These are phyloP conservation scores for Drosophila miranda DNA, from an alignment of 1,140 invertebrate genomes.

Conservation along the genomic window DNA sequence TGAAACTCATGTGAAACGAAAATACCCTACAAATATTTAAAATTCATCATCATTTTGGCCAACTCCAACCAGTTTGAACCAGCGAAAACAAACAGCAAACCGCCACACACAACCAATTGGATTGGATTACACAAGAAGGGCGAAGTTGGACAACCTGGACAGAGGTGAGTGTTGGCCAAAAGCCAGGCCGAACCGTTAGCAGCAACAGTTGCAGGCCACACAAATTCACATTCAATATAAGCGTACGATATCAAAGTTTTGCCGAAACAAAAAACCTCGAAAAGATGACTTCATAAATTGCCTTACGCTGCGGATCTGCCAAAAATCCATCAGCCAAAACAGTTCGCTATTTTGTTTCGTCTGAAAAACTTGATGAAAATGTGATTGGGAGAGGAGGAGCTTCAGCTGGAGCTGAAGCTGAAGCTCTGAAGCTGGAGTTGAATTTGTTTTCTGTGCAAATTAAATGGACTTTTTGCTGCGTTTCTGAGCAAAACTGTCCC, in stretches of 20 bases:
- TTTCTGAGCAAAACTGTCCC: constrained; percentile 48
- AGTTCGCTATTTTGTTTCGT: constrained; percentile 46
- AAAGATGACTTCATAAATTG: constrained; percentile 79
- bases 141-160: constrained; percentile 43
- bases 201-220: constrained; percentile 33
- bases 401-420: not conserved
- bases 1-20: constrained; percentile 41
- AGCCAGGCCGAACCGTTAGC: constrained; percentile 19
- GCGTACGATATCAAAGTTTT: constrained; percentile 22
- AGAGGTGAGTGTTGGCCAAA: constrained; percentile 50
- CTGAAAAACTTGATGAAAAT: constrained; percentile 33
- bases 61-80: constrained; percentile 36
- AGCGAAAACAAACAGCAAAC: constrained; percentile 22
- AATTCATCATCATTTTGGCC: constrained; percentile 41
- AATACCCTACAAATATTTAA: constrained; percentile 22
- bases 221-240: constrained; percentile 3
- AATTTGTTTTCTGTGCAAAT: constrained; percentile 55
- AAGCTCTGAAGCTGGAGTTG: constrained; percentile 2
- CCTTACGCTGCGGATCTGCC: constrained; percentile 47
- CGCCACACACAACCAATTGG: constrained; percentile 61
- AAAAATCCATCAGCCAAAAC: constrained; percentile 58
- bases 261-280: constrained; percentile 48
- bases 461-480: constrained; percentile 33
- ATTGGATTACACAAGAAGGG: constrained; percentile 72
- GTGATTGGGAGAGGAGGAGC: constrained; percentile 7